Evolutionary conservation across 2,797 vertebrate species (phyloP), one percentile per base, ranked within the genome.

Genomic region (Antennarius maculatus): DNA sequence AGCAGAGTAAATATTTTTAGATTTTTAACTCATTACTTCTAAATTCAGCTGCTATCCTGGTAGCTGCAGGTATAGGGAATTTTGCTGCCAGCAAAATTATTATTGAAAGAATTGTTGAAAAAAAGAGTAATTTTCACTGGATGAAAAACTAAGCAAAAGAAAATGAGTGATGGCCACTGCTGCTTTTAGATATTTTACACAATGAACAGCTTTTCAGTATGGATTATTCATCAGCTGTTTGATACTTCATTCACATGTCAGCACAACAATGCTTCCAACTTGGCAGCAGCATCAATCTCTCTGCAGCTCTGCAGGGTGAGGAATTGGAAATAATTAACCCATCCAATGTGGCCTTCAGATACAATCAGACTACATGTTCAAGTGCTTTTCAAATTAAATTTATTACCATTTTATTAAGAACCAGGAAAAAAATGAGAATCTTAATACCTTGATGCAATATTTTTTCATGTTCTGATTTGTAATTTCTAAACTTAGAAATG

Each of bases 181-280:
- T 85, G 86, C 81, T 85, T 74, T 82, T 83, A 92, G 87, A 86
- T 86, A 93, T 92, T 93, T 90, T 82, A 76, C 74, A 89, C 80
- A 87, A 86, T 86, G 74, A 83, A 60, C 66, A 77, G 81, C 79
- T 79, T 87, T 90, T 91, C 88, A 85, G 77, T 86, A 82, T 89
- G 77, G 80, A 89, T 92, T 87, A 91, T 89, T 90, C 83, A 88
- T 84, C 79, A 54, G 78, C 27, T 66, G 76, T 82, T 88, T 89
- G 85, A 91, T 91, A 74, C 84, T 65, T 70, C 27, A 45, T 81
- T 87, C 82, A 92, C 91, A 90, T 89, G 86, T 89, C 83, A 89
- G 77, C 78, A 71, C 66, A 86, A 86, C 83, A 90, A 90, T 89
- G 77, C 73, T 59, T 81, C 68, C 28, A 58, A 77, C 76, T 86